These are phyloP conservation scores for Oreortyx pictus DNA, from an alignment of 2,797 vertebrate genomes.

Conservation along the genomic window DNA sequence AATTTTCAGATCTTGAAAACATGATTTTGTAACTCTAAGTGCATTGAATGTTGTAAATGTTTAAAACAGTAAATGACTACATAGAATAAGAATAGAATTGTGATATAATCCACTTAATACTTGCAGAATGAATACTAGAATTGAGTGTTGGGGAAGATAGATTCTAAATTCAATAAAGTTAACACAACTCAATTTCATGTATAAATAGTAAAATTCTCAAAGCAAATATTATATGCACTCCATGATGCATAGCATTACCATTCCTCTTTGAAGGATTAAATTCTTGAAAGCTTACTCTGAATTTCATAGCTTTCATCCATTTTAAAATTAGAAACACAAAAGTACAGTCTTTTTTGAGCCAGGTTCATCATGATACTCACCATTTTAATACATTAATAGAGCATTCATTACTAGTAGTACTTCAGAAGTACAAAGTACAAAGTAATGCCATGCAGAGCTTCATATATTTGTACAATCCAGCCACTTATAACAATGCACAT, in stretches of 20 bases:
- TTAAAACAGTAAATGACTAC: slow-evolving; percentile 22
- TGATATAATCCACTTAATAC: neutral
- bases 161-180: neutral
- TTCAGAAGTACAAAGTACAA: slow-evolving; percentile 8
- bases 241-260: neutral
- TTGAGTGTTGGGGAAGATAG: neutral
- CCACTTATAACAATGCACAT: neutral
- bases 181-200: neutral
- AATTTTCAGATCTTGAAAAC: neutral
- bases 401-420: neutral
- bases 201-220: neutral
- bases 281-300: slow-evolving; percentile 12
- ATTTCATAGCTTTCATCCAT: slow-evolving; percentile 5
- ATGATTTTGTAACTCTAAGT: neutral
- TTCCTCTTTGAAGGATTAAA: neutral
- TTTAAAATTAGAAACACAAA: neutral
- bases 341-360: neutral
- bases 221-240: neutral
- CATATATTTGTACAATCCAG: neutral
- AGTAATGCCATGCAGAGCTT: neutral
- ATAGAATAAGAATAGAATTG: neutral
- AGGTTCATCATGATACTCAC: neutral
- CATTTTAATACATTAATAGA: neutral
- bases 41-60: neutral
- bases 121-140: neutral